Percentiles rank a stretch among this genome's conserved stretches.
phyloP scores from a whole-genome alignment of 2,113 vertebrate species.

The Cyprichromis sp. region DNA sequence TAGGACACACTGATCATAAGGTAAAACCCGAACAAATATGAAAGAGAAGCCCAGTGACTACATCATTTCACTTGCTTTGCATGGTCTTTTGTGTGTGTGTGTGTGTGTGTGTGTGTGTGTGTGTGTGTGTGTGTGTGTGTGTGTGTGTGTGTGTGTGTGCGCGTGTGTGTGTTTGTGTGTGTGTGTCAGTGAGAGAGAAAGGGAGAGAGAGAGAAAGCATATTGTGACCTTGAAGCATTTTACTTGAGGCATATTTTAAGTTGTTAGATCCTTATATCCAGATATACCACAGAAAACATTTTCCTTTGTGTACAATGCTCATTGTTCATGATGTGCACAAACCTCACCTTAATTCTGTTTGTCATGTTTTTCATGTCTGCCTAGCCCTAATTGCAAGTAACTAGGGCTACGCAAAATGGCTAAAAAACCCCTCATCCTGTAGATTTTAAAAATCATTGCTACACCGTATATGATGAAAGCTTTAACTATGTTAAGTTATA shows the following conservation, averaged over 20 bases:
- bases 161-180: fast-evolving
- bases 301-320: background rate
- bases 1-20: background rate
- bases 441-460: background rate
- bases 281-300: background rate
- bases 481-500: background rate
- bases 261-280: background rate
- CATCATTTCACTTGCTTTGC: background rate
- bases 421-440: fast-evolving
- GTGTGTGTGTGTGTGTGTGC: fast-evolving
- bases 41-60: background rate
- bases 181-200: background rate
- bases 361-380: background rate
- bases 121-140: fast-evolving
- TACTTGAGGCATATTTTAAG: background rate
- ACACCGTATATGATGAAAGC: background rate
- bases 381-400: background rate
- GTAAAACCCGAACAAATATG: background rate
- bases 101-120: background rate
- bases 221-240: background rate
- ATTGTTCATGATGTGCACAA: background rate
- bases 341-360: background rate
- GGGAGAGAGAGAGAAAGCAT: background rate
- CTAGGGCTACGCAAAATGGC: background rate
- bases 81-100: background rate